A percentile compares a stretch with the other conserved stretches of the same genome.
phyloP scores from a whole-genome alignment of 2,888 invertebrate genomes.

The Crematogaster levior region DNA sequence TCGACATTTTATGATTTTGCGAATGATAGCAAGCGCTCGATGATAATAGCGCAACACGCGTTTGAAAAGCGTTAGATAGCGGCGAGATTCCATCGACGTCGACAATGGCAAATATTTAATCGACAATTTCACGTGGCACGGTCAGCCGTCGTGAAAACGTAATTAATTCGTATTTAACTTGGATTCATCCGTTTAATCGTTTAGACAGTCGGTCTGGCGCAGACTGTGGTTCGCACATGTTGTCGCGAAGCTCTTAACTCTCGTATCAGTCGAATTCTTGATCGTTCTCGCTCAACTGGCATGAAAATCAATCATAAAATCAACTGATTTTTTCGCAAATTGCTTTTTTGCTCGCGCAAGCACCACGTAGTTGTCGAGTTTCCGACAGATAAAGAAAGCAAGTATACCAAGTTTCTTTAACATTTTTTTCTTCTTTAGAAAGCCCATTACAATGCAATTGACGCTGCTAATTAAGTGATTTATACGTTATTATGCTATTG shows the following conservation, averaged over 20 bases:
- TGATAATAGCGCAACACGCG: conserved; percentile 14
- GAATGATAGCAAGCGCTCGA: neutral
- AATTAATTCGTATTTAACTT: conserved; percentile 74
- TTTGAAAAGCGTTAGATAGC: conserved; percentile 63
- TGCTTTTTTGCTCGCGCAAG: conserved; percentile 23
- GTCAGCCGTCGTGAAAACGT: conserved; percentile 61
- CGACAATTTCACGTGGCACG: conserved; percentile 49
- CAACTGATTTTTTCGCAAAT: conserved; percentile 42
- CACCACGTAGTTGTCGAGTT: neutral
- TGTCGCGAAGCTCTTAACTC: conserved; percentile 9
- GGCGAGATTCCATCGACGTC: conserved; percentile 65
- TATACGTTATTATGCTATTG: conserved; percentile 32
- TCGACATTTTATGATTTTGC: neutral
- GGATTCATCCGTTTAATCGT: conserved; percentile 63
- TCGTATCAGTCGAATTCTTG: conserved; percentile 20
- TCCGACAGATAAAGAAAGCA: conserved; percentile 18
- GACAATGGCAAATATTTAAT: conserved; percentile 74
- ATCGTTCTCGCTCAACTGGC: conserved; percentile 6
- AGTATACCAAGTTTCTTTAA: conserved; percentile 32
- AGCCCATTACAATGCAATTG: conserved; percentile 44
- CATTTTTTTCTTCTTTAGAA: neutral
- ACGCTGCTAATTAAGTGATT: conserved; percentile 48
- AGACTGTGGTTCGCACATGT: conserved; percentile 20
- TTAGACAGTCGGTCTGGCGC: conserved; percentile 50
- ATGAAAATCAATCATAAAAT: conserved; percentile 25